Conservation (phyloP, 1,140 invertebrate species). For the Monomorium pharaonis region DNA sequence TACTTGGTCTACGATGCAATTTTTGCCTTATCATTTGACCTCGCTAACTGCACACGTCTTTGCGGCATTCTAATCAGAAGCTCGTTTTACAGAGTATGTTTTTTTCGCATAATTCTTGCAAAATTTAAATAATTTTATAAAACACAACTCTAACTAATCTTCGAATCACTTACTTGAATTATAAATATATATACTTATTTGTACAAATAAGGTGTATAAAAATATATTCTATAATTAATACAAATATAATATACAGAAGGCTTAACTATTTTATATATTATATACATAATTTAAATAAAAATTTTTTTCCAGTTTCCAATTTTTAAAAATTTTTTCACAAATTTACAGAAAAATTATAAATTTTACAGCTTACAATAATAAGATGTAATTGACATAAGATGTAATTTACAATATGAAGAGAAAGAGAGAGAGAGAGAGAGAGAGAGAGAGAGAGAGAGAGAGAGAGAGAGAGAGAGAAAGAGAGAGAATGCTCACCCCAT, state of each 20-base stretch:
- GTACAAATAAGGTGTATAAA: neutral
- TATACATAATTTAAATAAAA: neutral
- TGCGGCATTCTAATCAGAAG: slow-evolving; percentile 19
- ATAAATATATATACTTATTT: neutral
- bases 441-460: neutral
- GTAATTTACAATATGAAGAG: neutral
- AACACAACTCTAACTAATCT: neutral
- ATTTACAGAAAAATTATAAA: neutral
- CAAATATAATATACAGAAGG: neutral
- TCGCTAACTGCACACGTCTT: neutral
- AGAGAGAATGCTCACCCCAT: neutral
- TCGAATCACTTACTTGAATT: neutral
- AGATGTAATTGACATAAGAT: neutral
- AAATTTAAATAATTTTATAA: neutral
- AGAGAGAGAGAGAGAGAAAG: too few species aligned
- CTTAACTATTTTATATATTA: neutral
- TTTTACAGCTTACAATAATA: neutral
- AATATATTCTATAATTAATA: too few species aligned
- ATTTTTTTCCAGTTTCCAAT: neutral
- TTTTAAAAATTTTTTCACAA: neutral
- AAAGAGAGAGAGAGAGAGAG: neutral
- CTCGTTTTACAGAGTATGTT: neutral
- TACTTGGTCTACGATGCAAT: slow-evolving; percentile 3
- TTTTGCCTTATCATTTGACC: neutral
- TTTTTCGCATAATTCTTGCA: neutral